Base-by-base conservation (phyloP, 2,113 vertebrate species). In the Platysteira castanea region DNA sequence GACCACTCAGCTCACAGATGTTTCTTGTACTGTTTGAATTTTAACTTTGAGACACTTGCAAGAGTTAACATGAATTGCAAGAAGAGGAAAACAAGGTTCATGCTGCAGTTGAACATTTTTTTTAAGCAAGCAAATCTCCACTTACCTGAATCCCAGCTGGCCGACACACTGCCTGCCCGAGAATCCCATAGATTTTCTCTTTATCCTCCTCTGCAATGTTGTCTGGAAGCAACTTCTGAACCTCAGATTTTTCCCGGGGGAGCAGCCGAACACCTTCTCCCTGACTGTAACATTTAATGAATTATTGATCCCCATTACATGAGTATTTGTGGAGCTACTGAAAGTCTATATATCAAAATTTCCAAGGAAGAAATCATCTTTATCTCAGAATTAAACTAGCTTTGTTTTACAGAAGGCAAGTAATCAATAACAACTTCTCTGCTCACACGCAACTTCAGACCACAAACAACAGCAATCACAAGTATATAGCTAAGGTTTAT, bases 151-250 rank as follows among this genome's bases (percentile, higher is more conserved):
- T 99, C 52, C 99, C 99, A 15, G 99, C 99, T 37, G 99, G 99
- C 28, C 99, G 98, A 97, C 99, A 99, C 96, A 99, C 99, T 64
- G 99, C 99, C 94, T 99, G 99, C 17, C 99, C 99, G 37, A 99
- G 98, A 84, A 99, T 99, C 78, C 99, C 98, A 92, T 99, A 99
- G 80, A 99, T 99, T 83, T 98, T 98, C 57, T 99, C 99, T 78
- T 98, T 99, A 92, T 99, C 99, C 90, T 99, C 99, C 88, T 99
- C 98, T 22, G 98, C 98, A 73, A 98, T 97, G 75, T 97, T 98
- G 67, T 98, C 98, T 50, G 99, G 99, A 86, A 99, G 98, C 84
- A 99, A 97, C 87, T 97, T 99, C 89, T 99, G 99, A n/a, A 99
- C 99, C 93, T 99, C 99, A 49, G 98, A 98, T 95, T 99, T 99